Conservation (phyloP, 64 coral and sea anemone species). For the Anthopleura sola region DNA sequence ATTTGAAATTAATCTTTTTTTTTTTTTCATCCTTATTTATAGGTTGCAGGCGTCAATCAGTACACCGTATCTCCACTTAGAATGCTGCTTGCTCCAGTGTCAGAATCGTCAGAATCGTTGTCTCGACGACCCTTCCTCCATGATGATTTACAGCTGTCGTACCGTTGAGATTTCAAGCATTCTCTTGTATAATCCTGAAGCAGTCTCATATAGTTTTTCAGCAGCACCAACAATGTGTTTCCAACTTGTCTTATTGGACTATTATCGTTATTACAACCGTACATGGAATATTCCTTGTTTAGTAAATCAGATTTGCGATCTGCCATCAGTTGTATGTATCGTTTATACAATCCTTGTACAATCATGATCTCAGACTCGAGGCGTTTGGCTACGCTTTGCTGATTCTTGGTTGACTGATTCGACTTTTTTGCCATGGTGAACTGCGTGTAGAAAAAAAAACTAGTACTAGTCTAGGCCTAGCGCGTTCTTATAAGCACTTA, state of each 20-base stretch:
- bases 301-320: background rate
- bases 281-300: background rate
- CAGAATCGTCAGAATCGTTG: background rate
- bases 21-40: background rate
- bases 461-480: background rate
- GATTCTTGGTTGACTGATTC: background rate
- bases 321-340: background rate
- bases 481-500: background rate
- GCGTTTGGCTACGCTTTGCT: background rate
- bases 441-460: too few relatives aligned
- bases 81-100: background rate
- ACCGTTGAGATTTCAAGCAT: background rate
- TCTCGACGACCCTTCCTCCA: background rate
- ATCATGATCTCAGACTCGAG: background rate
- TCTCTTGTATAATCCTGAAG: background rate
- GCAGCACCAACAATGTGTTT: background rate
- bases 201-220: background rate
- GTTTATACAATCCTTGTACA: slow-evolving; percentile 4
- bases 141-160: background rate
- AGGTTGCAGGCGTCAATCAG: background rate
- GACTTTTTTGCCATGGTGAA: background rate
- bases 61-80: background rate
- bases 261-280: background rate
- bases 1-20: background rate
- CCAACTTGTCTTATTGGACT: background rate